A percentile compares a stretch with the other conserved stretches of the same genome.
phyloP scores from a whole-genome alignment of 2,888 invertebrate genomes.

The Megaustenia siamemsis region DNA sequence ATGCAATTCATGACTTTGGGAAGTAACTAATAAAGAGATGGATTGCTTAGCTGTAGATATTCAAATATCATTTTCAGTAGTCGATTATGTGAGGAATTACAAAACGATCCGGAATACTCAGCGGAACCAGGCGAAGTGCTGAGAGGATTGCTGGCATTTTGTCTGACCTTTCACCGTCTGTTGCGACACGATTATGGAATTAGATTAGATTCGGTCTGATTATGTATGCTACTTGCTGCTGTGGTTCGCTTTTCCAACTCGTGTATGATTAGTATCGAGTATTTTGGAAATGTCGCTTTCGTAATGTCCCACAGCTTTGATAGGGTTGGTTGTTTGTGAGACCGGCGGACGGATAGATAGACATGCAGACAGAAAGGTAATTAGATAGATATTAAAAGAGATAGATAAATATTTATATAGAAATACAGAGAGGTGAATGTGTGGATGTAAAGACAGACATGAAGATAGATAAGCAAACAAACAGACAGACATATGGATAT shows the following conservation, averaged over 20 bases:
- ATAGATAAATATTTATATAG: too few species aligned
- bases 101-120: not conserved
- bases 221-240: not conserved
- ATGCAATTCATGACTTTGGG: too few species aligned
- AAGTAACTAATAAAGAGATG: not conserved
- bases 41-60: not conserved
- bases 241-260: not conserved
- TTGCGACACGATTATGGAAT: slow-evolving; percentile 12
- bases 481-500: not conserved
- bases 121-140: not conserved
- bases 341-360: not conserved
- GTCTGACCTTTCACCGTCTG: slow-evolving; percentile 35
- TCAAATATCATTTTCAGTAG: not conserved
- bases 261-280: not conserved
- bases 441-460: not conserved
- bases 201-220: slow-evolving; percentile 14
- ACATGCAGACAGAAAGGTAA: not conserved
- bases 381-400: not conserved
- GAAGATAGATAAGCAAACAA: not conserved
- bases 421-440: too few species aligned
- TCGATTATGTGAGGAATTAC: not conserved
- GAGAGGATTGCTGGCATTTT: slow-evolving; percentile 23
- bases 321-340: not conserved
- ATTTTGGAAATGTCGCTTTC: not conserved
- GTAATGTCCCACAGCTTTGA: not conserved